These are phyloP conservation scores for Urechis unicinctus DNA, from an alignment of 2,888 invertebrate genomes.

Conservation along the genomic window DNA sequence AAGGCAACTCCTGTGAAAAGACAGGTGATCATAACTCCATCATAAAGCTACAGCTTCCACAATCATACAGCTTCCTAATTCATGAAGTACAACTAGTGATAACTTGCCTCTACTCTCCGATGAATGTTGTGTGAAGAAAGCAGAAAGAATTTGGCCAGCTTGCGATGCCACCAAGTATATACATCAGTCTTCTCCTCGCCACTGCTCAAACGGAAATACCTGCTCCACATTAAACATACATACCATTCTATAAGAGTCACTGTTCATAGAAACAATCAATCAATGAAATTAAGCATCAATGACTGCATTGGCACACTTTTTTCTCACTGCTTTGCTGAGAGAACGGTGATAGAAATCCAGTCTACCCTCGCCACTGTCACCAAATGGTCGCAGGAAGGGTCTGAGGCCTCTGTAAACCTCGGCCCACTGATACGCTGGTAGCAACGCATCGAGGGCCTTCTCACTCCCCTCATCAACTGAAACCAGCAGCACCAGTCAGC, in stretches of 20 bases:
- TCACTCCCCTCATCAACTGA: conserved; percentile 2
- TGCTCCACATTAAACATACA: neutral
- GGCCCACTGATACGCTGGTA: conserved; percentile 39
- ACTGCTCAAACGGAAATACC: conserved; percentile 1
- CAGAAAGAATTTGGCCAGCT: conserved; percentile 41
- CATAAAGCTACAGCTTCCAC: neutral
- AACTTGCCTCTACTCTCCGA: conserved; percentile 36
- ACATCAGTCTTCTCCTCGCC: conserved; percentile 10
- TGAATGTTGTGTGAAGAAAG: conserved; percentile 17
- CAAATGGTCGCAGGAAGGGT: conserved; percentile 44
- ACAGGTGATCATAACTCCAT: neutral
- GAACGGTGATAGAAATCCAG: conserved; percentile 47
- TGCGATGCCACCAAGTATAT: conserved; percentile 46
- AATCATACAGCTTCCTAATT: too few species aligned
- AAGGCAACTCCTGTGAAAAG: conserved; percentile 17
- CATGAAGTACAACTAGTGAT: neutral
- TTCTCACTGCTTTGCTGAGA: conserved; percentile 45
- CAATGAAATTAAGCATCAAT: neutral
- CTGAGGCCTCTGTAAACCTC: conserved; percentile 38
- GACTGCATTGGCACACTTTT: conserved; percentile 43
- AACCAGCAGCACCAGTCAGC: neutral
- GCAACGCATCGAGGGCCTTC: conserved; percentile 4
- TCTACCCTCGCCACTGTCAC: conserved; percentile 43
- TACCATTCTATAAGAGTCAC: neutral
- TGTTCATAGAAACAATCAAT: conserved; percentile 1